Conservation (phyloP, 2,797 vertebrate species). For the Pseudochirops cupreus region DNA sequence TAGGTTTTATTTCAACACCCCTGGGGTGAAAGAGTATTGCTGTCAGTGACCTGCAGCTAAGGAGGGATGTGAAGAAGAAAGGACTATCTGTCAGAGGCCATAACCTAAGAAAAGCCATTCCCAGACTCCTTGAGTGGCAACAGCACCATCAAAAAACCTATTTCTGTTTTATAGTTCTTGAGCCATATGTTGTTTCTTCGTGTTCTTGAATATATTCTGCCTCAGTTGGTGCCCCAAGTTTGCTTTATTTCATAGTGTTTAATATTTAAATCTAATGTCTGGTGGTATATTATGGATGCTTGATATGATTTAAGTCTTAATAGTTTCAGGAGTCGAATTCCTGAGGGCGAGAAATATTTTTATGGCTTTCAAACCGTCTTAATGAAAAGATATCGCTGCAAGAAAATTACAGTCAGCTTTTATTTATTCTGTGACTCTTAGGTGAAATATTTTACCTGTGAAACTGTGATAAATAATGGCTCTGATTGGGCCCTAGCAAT, state of each 20-base stretch:
- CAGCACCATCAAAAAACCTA: background rate
- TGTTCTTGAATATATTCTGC: slow-evolving; percentile 57
- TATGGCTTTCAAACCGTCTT: slow-evolving; percentile 57
- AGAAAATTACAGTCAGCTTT: slow-evolving; percentile 61
- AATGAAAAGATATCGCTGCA: slow-evolving; percentile 62
- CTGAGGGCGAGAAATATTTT: slow-evolving; percentile 58
- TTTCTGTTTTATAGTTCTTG: slow-evolving; percentile 1
- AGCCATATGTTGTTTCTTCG: slow-evolving; percentile 51
- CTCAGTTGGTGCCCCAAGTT: slow-evolving; percentile 59
- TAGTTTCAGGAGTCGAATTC: slow-evolving; percentile 59
- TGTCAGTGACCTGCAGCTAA: background rate
- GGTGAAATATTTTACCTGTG: slow-evolving; percentile 76
- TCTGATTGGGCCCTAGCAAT: slow-evolving; percentile 81
- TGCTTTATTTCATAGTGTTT: slow-evolving; percentile 46
- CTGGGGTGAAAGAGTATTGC: background rate
- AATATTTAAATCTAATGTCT: slow-evolving; percentile 52
- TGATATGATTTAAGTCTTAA: slow-evolving; percentile 68
- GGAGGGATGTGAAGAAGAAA: background rate
- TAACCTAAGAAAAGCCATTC: background rate
- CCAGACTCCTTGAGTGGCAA: background rate
- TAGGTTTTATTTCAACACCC: background rate
- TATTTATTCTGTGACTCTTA: slow-evolving; percentile 64
- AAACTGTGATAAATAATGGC: slow-evolving; percentile 77
- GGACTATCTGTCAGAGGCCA: background rate
- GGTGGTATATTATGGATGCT: slow-evolving; percentile 54